These are phyloP conservation scores for Serilophus lunatus DNA, from an alignment of 2,113 vertebrate genomes.

Conservation along the genomic window DNA sequence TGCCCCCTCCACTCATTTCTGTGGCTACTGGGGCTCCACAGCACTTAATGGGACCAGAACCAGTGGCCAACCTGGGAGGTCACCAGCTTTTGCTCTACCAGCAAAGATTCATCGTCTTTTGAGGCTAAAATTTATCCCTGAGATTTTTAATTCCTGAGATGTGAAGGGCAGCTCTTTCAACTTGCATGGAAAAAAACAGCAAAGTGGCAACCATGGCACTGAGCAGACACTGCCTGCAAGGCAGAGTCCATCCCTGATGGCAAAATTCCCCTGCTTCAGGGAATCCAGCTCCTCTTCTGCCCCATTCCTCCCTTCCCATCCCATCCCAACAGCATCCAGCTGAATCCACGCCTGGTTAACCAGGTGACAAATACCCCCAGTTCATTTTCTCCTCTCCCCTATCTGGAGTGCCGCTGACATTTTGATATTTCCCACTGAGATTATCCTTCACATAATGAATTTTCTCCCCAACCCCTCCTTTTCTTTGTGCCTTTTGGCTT, in stretches of 20 bases:
- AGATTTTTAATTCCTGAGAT: not conserved
- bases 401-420: conserved; percentile 58
- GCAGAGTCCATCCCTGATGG: not conserved
- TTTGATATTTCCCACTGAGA: conserved; percentile 67
- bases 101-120: not conserved
- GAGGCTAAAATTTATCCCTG: not conserved
- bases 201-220: rapidly evolving
- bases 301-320: not conserved
- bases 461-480: not conserved
- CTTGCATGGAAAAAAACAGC: not conserved
- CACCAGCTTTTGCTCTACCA: not conserved
- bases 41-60: not conserved
- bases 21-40: not conserved
- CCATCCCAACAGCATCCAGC: not conserved
- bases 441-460: conserved; percentile 71
- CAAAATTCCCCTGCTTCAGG: rapidly evolving
- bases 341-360: conserved; percentile 52
- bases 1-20: rapidly evolving
- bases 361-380: conserved; percentile 63
- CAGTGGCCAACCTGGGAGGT: not conserved
- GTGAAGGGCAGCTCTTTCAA: not conserved
- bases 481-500: not conserved
- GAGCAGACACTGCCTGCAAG: rapidly evolving
- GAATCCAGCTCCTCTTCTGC: not conserved
- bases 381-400: not conserved